These are phyloP conservation scores for Araneus ventricosus DNA, from an alignment of 1,140 invertebrate species.

Conservation along the genomic window DNA sequence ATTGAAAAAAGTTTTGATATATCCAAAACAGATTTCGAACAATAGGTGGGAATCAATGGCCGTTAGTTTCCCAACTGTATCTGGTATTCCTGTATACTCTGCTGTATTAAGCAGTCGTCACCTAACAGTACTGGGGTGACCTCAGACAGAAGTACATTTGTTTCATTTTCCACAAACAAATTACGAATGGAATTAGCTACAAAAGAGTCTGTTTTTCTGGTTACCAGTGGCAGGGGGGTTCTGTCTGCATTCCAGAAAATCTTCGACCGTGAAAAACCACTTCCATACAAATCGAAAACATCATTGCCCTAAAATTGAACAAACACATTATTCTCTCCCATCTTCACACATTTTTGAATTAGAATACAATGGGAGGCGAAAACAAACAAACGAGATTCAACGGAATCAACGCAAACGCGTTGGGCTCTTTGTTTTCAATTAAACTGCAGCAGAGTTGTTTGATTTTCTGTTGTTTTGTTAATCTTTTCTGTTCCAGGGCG, in stretches of 20 bases:
- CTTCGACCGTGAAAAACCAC: slow-evolving; percentile 5
- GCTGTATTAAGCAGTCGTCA: no score
- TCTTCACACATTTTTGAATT: neutral
- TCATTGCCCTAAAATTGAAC: neutral
- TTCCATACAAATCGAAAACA: neutral
- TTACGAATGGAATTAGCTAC: neutral
- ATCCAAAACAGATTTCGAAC: no score
- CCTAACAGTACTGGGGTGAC: no score
- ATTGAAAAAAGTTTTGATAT: no score
- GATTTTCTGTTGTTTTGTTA: neutral
- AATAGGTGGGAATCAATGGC: no score
- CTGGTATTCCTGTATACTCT: no score
- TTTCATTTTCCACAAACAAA: no score
- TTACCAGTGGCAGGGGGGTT: neutral
- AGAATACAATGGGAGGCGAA: neutral
- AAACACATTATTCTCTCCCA: neutral
- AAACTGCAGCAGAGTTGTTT: neutral
- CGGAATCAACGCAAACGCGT: neutral
- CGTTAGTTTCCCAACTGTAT: no score
- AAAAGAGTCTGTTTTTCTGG: neutral
- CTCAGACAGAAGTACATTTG: no score
- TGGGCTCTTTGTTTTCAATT: neutral
- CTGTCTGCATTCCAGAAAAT: neutral
- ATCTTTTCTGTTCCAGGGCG: neutral
- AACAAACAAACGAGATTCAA: neutral